Evolutionary conservation across 1,140 invertebrate species (phyloP).

Genomic region (Ladona fulva): DNA sequence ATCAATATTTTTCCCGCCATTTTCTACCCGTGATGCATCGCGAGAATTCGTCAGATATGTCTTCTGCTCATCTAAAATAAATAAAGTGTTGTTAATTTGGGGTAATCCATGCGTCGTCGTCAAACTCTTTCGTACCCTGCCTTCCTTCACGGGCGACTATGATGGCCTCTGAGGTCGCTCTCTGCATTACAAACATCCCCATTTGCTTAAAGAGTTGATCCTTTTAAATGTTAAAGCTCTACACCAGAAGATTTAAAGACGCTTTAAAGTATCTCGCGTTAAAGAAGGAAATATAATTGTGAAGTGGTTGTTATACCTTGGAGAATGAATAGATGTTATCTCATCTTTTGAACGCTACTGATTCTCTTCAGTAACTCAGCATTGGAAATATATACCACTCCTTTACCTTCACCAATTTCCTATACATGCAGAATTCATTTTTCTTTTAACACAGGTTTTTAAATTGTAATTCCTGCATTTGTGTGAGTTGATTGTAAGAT

Average conservation of each 20-base stretch:
- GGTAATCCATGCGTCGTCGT: too few species aligned
- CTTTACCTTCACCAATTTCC: too few species aligned
- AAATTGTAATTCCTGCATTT: too few species aligned
- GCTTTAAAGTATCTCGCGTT: not conserved
- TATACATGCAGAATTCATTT: too few species aligned
- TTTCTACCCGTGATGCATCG: not conserved
- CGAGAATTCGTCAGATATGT: not conserved
- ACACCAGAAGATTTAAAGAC: not conserved
- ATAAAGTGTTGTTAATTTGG: not conserved
- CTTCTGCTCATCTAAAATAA: not conserved
- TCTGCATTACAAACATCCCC: not conserved
- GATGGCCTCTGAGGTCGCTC: not conserved
- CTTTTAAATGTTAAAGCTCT: constrained; percentile 7
- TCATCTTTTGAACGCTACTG: too few species aligned
- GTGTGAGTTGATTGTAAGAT: too few species aligned
- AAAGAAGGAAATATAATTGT: not conserved
- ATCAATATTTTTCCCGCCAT: constrained; percentile 9
- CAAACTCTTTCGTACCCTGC: too few species aligned
- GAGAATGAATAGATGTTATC: too few species aligned
- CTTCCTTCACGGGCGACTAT: not conserved
- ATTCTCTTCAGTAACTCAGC: too few species aligned
- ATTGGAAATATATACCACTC: too few species aligned
- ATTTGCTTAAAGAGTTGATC: not conserved
- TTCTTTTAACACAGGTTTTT: too few species aligned
- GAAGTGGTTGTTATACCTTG: too few species aligned